A percentile compares a stretch with the other conserved stretches of the same genome.
Evolutionary conservation across 2,888 invertebrate species (phyloP).

Genomic region (Tipula unca): DNA sequence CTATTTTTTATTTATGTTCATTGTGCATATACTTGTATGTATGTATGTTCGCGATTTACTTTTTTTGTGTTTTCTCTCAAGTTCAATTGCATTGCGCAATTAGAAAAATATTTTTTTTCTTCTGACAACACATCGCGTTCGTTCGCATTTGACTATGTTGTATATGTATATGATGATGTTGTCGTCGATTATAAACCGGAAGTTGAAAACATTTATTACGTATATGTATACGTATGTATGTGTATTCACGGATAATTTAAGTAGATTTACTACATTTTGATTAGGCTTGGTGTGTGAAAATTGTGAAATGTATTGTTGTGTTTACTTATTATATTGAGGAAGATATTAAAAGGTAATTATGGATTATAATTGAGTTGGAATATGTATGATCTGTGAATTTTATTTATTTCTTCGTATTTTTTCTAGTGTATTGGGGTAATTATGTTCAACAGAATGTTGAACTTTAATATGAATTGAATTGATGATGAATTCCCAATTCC

Average conservation of each 20-base stretch:
- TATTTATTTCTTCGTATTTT: neutral
- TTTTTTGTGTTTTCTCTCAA: neutral
- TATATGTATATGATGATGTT: neutral
- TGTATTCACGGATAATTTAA: neutral
- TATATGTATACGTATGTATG: neutral
- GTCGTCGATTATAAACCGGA: neutral
- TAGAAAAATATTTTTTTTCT: neutral
- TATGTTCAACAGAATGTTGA: neutral
- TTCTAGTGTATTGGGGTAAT: neutral
- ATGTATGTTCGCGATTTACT: neutral
- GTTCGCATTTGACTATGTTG: neutral
- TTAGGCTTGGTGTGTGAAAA: neutral
- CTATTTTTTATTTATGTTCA: neutral
- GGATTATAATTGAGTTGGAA: neutral
- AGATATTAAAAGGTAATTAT: neutral
- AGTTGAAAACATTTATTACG: neutral
- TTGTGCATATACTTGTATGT: neutral
- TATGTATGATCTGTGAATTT: neutral
- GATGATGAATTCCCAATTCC: too few species aligned
- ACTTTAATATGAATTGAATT: neutral
- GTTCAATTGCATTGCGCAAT: conserved; percentile 2
- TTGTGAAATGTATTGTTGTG: neutral
- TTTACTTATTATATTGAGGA: neutral
- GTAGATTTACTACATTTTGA: neutral
- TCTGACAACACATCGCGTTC: neutral